These are phyloP conservation scores for Scylla paramamosain DNA, from an alignment of 1,140 invertebrate genomes.

Conservation along the genomic window DNA sequence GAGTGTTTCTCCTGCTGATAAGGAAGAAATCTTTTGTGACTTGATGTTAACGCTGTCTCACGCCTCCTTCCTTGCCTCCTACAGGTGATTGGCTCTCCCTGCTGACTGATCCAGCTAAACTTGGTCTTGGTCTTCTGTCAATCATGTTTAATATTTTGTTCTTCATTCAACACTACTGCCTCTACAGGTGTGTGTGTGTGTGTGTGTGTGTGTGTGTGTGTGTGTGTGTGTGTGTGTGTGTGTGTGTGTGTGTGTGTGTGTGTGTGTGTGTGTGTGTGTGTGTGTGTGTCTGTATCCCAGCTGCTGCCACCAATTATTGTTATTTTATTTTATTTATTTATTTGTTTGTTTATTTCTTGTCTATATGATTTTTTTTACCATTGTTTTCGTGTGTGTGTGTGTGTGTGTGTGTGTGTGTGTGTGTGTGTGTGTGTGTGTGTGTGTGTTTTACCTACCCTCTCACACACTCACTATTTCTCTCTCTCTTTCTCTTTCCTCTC, in stretches of 20 bases:
- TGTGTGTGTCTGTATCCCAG: no score
- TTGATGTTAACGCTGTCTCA: no score
- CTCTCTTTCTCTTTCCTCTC: no score
- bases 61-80: background rate
- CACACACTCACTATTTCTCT: background rate
- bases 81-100: conserved; percentile 92
- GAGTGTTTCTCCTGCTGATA: background rate
- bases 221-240: background rate
- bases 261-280: background rate
- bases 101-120: conserved; percentile 98
- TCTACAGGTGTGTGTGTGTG: conserved; percentile 86
- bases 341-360: no score
- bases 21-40: background rate
- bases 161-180: conserved; percentile 96
- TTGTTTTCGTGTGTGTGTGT: no score
- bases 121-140: conserved; percentile 96
- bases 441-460: background rate
- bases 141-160: conserved; percentile 98
- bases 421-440: background rate
- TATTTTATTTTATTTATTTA: no score
- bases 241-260: background rate
- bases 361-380: no score
- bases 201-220: background rate
- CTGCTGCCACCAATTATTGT: no score
- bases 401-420: no score